Evolutionary conservation across 2,797 vertebrate species (phyloP), one percentile per base, ranked within the genome.

Genomic region (Psittacula echo): DNA sequence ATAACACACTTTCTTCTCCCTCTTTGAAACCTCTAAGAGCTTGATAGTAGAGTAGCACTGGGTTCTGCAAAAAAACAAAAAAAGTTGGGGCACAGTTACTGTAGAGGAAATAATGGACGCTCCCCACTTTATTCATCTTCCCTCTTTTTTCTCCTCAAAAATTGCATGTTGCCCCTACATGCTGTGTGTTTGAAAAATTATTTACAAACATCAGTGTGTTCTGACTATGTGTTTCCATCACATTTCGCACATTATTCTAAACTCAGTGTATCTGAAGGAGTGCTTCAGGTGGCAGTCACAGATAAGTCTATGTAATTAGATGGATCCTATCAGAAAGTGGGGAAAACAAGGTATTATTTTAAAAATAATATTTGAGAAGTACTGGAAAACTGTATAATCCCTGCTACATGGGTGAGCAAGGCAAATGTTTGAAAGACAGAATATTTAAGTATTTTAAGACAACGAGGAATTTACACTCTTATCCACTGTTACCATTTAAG

Each of bases 401-500:
- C 30, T 76, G 64, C 30, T 56, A 7, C 6, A 2, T 29, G 45
- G 12, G 17, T 66, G 9, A 76, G 29, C 0, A 3, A 75, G 13
- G 12, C 62, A 73, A 65, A 44, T 65, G 39, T 68, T 86, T 84
- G 41, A 86, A 84, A 84, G 48, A 60, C 11, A 66, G 42, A 72
- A 72, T 53, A 72, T 1, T 23, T n/a, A 62, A 78, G 23, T 62
- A n/a, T 1, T 1, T 23, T 30, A 65, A 62, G 50, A 39, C 16
- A 0, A 1, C 29, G 8, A 13, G 13, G 24, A 68, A 53, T 76
- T 68, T 64, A 50, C 7, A 16, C 4, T 47, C 10, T 62, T 13
- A 11, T 24, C 37, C 0, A 20, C 14, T 61, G 0, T 6, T 51
- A 37, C 20, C 45, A 3, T 67, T 44, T 23, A 37, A 39, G 24